phyloP scores from a whole-genome alignment of 1,140 invertebrate genomes.

The Ceratosolen solmsi region DNA sequence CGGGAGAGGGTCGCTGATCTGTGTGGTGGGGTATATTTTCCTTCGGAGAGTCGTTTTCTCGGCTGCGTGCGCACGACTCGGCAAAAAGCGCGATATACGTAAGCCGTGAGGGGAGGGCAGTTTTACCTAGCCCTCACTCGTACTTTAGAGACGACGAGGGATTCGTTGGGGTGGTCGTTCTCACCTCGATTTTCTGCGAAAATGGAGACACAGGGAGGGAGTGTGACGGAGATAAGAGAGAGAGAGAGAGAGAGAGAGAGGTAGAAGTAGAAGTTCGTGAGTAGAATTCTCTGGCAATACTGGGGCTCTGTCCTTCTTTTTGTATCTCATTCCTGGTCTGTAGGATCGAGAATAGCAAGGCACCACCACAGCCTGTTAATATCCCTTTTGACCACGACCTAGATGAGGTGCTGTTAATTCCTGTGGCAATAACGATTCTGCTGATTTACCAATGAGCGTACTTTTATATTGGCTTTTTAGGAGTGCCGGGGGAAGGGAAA shows the following conservation, averaged over 20 bases:
- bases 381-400: neutral
- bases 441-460: constrained; percentile 12
- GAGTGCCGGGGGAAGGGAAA: too few species aligned
- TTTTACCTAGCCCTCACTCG: neutral
- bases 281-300: neutral
- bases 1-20: neutral
- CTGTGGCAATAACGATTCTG: constrained; percentile 11
- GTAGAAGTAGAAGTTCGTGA: neutral
- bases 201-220: neutral
- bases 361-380: neutral
- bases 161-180: constrained; percentile 1
- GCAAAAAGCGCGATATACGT: neutral
- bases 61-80: neutral
- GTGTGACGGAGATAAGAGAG: neutral
- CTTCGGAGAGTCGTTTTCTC: neutral
- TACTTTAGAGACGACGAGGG: neutral
- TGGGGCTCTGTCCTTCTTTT: neutral
- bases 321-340: too few species aligned
- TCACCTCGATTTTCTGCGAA: constrained; percentile 7
- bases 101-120: neutral
- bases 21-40: neutral
- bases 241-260: neutral
- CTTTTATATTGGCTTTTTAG: neutral
- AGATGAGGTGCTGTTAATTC: neutral
- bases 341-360: neutral